Base-by-base conservation (phyloP, 2,113 vertebrate genomes). In the Dicrurus megarhynchus region DNA sequence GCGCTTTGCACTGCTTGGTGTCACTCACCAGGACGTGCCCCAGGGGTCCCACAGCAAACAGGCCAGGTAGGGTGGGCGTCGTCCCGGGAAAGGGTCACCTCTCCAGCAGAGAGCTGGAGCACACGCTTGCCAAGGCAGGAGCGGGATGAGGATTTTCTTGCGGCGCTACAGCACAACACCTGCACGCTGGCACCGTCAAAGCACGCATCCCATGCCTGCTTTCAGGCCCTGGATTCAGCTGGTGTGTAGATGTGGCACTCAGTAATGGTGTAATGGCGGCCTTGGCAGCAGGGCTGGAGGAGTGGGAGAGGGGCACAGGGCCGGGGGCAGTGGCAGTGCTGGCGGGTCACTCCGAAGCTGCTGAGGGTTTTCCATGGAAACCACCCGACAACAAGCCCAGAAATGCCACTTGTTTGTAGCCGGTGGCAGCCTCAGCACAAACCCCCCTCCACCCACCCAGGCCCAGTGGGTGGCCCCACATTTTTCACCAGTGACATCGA, bases 121-220 rank as follows among this genome's bases (percentile, higher is more conserved):
- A 18, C 14, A 0, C 0, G 0, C 18, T 8, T 19, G 21, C 30
- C 28, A 3, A 26, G 46, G 57, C 27, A 32, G 84, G 27, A 81
- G 37, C 0, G 10, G 7, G 57, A 8, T 57, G 63, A 39, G 44
- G 67, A 41, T 35, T 63, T 49, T 20, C 10, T 5, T 6, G 16
- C 7, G 33, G 30, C n/a, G 35, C 35, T 39, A 10, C 49, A 50
- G 16, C 21, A 9, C n/a, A 11, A 1, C 10, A 24, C 5, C 10
- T 33, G 49, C 6, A 0, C 0, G 1, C 19, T 19, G 27, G 56
- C 30, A 4, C 4, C 4, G 2, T 1, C 5, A 19, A 3, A 68
- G 32, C 27, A 17, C 3, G 2, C n/a, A 4, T 1, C 33, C 49
- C 28, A 2, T 0, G 17, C 0, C 1, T 4, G 53, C 13, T 49